Conservation (phyloP, 1,140 invertebrate genomes). For the Brevipalpus yothersi region DNA sequence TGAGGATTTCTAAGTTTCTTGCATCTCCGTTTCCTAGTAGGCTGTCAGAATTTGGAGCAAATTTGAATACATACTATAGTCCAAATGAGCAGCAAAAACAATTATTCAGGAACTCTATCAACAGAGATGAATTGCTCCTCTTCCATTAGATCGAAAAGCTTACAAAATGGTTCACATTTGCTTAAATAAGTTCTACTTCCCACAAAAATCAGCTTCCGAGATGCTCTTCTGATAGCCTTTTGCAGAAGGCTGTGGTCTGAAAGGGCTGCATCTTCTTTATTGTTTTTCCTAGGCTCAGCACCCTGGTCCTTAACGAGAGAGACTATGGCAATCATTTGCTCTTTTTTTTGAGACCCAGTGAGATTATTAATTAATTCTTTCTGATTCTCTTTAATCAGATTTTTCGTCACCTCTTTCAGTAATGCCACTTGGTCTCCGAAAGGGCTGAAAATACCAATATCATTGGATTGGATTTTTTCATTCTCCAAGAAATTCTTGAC, state of each 20-base stretch:
- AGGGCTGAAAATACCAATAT: slow-evolving; percentile 71
- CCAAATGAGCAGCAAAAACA: no score
- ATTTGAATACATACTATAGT: no score
- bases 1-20: no score
- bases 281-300: background rate
- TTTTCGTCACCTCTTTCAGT: slow-evolving; percentile 22
- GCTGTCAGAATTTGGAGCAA: no score
- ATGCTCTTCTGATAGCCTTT: slow-evolving; percentile 75
- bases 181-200: slow-evolving; percentile 39
- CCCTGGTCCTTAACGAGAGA: slow-evolving; percentile 41
- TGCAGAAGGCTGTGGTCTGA: slow-evolving; percentile 64
- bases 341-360: slow-evolving; percentile 86
- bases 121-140: background rate
- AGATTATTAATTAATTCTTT: slow-evolving; percentile 63
- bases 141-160: background rate
- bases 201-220: slow-evolving; percentile 64
- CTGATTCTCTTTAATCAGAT: no score
- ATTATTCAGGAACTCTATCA: no score
- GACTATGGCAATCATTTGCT: slow-evolving; percentile 73
- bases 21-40: no score
- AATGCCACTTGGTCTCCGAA: slow-evolving; percentile 60
- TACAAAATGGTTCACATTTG: slow-evolving; percentile 34
- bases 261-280: slow-evolving; percentile 35
- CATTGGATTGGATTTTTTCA: slow-evolving; percentile 28
- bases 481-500: slow-evolving; percentile 15